A percentile compares a stretch with the other conserved stretches of the same genome.
Evolutionary conservation across 2,888 invertebrate genomes (phyloP).

Genomic region (Campaea margaritaria): DNA sequence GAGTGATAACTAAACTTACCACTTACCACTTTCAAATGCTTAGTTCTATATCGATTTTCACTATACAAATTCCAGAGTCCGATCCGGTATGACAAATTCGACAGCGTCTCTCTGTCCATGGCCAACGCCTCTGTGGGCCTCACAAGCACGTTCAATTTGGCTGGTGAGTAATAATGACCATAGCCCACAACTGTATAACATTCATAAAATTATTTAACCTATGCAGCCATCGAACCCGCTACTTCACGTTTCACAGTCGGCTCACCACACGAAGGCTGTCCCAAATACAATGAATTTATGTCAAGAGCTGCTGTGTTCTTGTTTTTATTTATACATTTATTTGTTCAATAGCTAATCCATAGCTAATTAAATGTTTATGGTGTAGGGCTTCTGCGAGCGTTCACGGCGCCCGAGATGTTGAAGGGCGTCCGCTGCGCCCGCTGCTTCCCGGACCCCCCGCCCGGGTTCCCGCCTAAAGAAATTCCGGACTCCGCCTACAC

Average conservation of each 20-base stretch:
- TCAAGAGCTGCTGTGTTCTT: no score
- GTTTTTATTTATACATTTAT: no score
- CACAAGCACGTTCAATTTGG: constrained; percentile 85
- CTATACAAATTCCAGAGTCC: constrained; percentile 86
- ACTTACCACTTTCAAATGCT: no score
- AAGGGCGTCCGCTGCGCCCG: constrained; percentile 93
- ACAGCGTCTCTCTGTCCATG: constrained; percentile 93
- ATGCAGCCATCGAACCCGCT: no score
- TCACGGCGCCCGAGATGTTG: constrained; percentile 94
- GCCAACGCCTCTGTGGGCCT: constrained; percentile 86
- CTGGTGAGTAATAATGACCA: constrained; percentile 62
- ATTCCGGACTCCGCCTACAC: constrained; percentile 64
- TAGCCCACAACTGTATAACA: not conserved
- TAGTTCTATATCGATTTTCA: not conserved
- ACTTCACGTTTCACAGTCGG: no score
- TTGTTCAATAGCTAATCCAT: no score
- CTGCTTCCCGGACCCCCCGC: constrained; percentile 80
- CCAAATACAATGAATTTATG: no score
- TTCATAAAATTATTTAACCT: no score
- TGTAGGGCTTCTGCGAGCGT: constrained; percentile 90
- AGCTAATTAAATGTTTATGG: no score
- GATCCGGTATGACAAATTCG: constrained; percentile 96
- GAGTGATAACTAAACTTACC: no score
- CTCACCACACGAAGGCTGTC: no score
- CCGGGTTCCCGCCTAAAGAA: constrained; percentile 54